Conservation (phyloP, 64 coral and sea anemone genomes). For the Pocillopora verrucosa region DNA sequence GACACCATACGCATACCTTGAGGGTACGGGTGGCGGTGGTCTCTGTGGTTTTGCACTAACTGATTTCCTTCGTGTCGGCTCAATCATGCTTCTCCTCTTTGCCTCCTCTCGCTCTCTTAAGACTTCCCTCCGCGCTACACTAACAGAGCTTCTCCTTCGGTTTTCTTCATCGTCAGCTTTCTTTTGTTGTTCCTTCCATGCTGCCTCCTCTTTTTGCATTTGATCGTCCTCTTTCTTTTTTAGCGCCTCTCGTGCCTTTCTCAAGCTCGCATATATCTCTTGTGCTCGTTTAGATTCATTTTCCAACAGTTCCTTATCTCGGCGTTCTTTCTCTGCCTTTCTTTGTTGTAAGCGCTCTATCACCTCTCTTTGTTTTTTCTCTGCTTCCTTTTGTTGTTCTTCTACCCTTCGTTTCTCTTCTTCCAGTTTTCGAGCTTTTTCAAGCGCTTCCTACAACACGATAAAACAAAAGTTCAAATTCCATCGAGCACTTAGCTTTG, state of each 20-base stretch:
- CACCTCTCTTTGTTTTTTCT: conserved; percentile 73
- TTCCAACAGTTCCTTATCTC: conserved; percentile 80
- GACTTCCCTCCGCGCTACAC: conserved; percentile 82
- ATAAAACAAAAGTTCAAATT: not conserved
- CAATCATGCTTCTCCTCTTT: conserved; percentile 36
- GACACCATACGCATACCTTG: conserved; percentile 16
- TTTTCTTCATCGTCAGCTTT: conserved; percentile 86
- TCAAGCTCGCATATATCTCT: conserved; percentile 95
- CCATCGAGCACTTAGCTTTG: not conserved
- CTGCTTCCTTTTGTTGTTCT: conserved; percentile 66
- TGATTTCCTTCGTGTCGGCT: not conserved
- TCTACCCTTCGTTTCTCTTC: conserved; percentile 66
- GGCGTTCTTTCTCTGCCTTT: conserved; percentile 73
- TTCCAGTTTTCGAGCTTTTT: conserved; percentile 68
- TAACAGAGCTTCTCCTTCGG: conserved; percentile 83
- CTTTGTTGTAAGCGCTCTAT: conserved; percentile 68
- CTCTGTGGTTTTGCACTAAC: conserved; percentile 49
- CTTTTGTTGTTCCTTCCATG: conserved; percentile 81
- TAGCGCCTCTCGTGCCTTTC: conserved; percentile 70
- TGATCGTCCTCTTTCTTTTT: conserved; percentile 84
- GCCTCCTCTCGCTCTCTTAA: conserved; percentile 75
- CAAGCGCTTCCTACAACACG: conserved; percentile 64
- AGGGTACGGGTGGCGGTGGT: conserved; percentile 74
- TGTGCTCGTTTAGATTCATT: conserved; percentile 82
- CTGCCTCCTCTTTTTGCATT: conserved; percentile 76